A percentile compares a stretch with the other conserved stretches of the same genome.
Evolutionary conservation across 1,140 invertebrate genomes (phyloP).

Genomic region (Cyclargus thomasi): DNA sequence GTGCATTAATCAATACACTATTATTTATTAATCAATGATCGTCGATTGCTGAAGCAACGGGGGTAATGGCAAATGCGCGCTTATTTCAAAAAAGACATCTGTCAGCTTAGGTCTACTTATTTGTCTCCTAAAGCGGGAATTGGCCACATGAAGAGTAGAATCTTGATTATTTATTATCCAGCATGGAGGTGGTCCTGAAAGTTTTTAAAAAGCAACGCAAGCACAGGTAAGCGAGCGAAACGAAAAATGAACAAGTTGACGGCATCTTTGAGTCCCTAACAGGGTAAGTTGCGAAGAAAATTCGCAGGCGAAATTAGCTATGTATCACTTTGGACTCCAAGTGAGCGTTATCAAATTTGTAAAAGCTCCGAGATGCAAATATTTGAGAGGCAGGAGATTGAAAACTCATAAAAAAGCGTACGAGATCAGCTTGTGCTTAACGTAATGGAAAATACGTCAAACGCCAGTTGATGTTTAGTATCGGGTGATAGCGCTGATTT

Average conservation of each 20-base stretch:
- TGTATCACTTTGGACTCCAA: slow-evolving; percentile 18
- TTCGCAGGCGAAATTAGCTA: slow-evolving; percentile 18
- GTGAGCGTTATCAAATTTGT: slow-evolving; percentile 34
- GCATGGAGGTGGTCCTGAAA: too few species aligned
- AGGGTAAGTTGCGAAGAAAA: slow-evolving; percentile 15
- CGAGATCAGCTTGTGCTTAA: slow-evolving; percentile 43
- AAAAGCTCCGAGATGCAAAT: slow-evolving; percentile 34
- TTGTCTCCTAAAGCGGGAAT: too few species aligned
- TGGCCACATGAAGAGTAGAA: too few species aligned
- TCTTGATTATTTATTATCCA: too few species aligned
- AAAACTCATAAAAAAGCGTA: slow-evolving; percentile 34
- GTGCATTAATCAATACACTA: too few species aligned
- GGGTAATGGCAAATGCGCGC: too few species aligned
- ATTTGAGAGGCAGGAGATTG: slow-evolving; percentile 31
- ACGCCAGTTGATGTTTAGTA: slow-evolving; percentile 27
- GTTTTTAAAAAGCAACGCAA: too few species aligned
- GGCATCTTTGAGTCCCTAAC: neutral
- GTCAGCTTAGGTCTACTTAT: too few species aligned
- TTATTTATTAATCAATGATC: too few species aligned
- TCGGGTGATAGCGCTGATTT: slow-evolving; percentile 20
- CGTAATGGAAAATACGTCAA: slow-evolving; percentile 47
- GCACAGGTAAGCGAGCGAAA: too few species aligned
- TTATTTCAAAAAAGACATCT: too few species aligned
- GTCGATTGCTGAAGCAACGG: too few species aligned
- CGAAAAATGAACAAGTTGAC: neutral